These are phyloP conservation scores for Paratrypauchen microcephalus DNA, from an alignment of 2,797 vertebrate species.

Conservation along the genomic window DNA sequence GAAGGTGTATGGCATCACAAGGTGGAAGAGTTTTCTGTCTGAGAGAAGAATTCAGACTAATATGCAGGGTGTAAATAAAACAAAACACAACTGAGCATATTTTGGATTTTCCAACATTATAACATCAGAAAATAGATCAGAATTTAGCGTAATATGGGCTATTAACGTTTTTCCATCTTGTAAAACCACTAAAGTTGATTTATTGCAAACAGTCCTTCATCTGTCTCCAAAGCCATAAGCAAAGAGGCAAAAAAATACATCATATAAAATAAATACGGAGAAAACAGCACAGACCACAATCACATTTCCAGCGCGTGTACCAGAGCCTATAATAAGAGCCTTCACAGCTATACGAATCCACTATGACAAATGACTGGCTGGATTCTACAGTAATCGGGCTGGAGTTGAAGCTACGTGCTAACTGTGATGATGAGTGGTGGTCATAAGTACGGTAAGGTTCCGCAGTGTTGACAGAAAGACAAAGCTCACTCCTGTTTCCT, in stretches of 20 bases:
- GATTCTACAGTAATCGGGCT: slow-evolving; percentile 7
- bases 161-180: not conserved
- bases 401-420: slow-evolving; percentile 28
- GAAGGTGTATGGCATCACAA: too few relatives aligned
- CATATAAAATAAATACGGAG: not conserved
- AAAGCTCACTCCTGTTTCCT: slow-evolving; percentile 57
- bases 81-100: too few relatives aligned
- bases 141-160: too few relatives aligned
- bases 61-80: too few relatives aligned
- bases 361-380: not conserved
- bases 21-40: too few relatives aligned
- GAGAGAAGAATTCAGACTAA: too few relatives aligned
- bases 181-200: not conserved
- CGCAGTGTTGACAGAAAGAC: slow-evolving; percentile 47
- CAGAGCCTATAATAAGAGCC: slow-evolving; percentile 41
- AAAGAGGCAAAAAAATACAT: not conserved
- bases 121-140: too few relatives aligned
- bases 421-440: slow-evolving; percentile 17
- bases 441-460: slow-evolving; percentile 36
- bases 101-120: too few relatives aligned
- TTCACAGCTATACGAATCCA: slow-evolving; percentile 35
- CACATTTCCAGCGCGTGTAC: not conserved
- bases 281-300: slow-evolving; percentile 15
- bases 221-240: not conserved
- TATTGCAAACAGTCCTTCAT: not conserved